Evolutionary conservation across 2,888 invertebrate species (phyloP).

Genomic region (Aspidapion aeneum): DNA sequence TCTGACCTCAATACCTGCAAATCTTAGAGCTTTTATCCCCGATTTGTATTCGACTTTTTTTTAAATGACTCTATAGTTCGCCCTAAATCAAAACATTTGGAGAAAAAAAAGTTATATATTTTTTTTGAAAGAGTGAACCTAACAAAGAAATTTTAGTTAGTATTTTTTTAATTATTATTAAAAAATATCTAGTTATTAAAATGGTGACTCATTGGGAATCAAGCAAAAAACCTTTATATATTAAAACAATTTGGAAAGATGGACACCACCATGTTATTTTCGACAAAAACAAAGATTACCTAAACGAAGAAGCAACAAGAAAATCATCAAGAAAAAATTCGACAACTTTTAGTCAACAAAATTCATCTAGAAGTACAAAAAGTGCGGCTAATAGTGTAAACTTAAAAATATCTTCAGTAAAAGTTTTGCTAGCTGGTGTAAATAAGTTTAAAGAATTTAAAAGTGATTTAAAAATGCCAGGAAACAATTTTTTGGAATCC

Average conservation of each 20-base stretch:
- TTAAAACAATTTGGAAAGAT: constrained; percentile 65
- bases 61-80: no score
- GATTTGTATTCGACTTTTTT: no score
- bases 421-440: constrained; percentile 30
- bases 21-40: not conserved
- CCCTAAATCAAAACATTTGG: no score
- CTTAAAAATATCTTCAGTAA: constrained; percentile 36
- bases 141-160: no score
- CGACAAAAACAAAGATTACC: constrained; percentile 54
- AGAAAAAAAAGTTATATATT: no score
- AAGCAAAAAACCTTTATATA: constrained; percentile 54
- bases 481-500: not conserved
- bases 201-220: constrained; percentile 57
- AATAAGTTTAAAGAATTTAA: constrained; percentile 16
- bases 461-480: not conserved
- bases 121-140: no score
- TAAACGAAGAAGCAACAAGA: not conserved
- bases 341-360: constrained; percentile 4
- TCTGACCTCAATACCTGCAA: not conserved
- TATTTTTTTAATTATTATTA: no score
- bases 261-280: constrained; percentile 67
- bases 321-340: constrained; percentile 7
- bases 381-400: constrained; percentile 22
- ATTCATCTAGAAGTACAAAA: constrained; percentile 21
- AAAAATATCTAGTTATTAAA: no score